A percentile compares a stretch with the other conserved stretches of the same genome.
Conservation (phyloP, 1,140 invertebrate species). For the Onthophagus taurus region DNA sequence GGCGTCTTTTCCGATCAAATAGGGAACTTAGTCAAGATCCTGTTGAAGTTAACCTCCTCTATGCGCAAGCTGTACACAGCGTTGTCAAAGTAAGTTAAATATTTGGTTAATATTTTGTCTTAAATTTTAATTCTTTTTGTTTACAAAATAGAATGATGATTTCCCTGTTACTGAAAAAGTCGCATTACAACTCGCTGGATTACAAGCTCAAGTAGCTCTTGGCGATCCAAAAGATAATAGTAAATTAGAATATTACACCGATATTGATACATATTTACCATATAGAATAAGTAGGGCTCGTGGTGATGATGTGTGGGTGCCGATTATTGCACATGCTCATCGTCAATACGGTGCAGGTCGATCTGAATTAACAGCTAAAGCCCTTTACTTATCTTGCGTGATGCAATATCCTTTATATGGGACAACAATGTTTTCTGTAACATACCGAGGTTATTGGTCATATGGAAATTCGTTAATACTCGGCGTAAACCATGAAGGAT, state of each 20-base stretch:
- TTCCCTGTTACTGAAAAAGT: conserved; percentile 93
- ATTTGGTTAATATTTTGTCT: conserved; percentile 42
- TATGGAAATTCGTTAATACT: conserved; percentile 59
- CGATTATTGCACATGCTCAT: conserved; percentile 78
- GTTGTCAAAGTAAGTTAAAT: conserved; percentile 86
- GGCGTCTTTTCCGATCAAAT: conserved; percentile 77
- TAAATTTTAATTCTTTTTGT: neutral
- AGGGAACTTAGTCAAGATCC: conserved; percentile 92
- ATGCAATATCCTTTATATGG: conserved; percentile 96
- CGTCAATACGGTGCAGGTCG: conserved; percentile 84
- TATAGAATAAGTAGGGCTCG: conserved; percentile 62
- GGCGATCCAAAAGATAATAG: conserved; percentile 71
- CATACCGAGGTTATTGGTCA: conserved; percentile 69
- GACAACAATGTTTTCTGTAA: conserved; percentile 85
- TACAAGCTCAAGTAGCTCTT: conserved; percentile 87
- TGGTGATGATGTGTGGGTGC: conserved; percentile 74
- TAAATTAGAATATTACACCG: conserved; percentile 65
- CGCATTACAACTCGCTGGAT: conserved; percentile 82
- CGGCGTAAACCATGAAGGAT: conserved; percentile 85
- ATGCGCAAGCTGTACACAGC: conserved; percentile 89
- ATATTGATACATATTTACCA: conserved; percentile 73
- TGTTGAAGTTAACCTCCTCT: conserved; percentile 88
- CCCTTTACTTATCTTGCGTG: conserved; percentile 88
- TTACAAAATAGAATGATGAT: conserved; percentile 68
- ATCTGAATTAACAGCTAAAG: conserved; percentile 84